phyloP scores from a whole-genome alignment of 2,113 vertebrate genomes.

The Stigmatopora nigra region DNA sequence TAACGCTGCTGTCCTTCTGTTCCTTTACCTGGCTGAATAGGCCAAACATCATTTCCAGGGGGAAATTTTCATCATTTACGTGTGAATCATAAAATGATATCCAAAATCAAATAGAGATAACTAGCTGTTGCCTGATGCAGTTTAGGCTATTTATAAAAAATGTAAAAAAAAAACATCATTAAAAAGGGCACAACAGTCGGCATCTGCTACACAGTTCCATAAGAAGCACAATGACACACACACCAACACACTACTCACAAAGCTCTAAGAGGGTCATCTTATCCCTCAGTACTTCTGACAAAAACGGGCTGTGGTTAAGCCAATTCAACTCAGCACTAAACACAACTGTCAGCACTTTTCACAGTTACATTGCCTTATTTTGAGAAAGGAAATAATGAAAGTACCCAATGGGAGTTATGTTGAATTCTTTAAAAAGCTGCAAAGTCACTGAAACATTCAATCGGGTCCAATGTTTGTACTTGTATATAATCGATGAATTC shows the following conservation, averaged over 20 bases:
- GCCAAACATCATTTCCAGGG: not conserved
- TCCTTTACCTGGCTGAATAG: slow-evolving; percentile 5
- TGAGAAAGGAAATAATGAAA: slow-evolving; percentile 62
- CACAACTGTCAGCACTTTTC: slow-evolving; percentile 59
- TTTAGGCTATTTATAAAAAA: too few relatives aligned
- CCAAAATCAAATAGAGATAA: not conserved
- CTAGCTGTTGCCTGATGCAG: not conserved
- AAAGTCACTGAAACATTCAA: too few relatives aligned
- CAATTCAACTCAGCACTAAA: slow-evolving; percentile 46
- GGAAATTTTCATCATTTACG: not conserved
- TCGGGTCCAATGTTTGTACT: too few relatives aligned
- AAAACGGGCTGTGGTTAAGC: slow-evolving; percentile 32
- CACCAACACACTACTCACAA: not conserved
- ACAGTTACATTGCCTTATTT: slow-evolving; percentile 57
- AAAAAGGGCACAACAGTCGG: slow-evolving; percentile 7
- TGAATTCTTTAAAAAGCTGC: too few relatives aligned
- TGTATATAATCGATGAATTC: too few relatives aligned
- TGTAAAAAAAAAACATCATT: too few relatives aligned
- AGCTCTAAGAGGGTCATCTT: slow-evolving; percentile 24
- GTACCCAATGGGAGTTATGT: slow-evolving; percentile 8
- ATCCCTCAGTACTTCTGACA: slow-evolving; percentile 37
- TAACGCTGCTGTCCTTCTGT: slow-evolving; percentile 12
- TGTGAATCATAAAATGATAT: not conserved
- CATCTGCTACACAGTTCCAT: slow-evolving; percentile 18
- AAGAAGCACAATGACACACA: slow-evolving; percentile 6